Conservation (phyloP, 2,888 invertebrate genomes). For the Bugula neritina region DNA sequence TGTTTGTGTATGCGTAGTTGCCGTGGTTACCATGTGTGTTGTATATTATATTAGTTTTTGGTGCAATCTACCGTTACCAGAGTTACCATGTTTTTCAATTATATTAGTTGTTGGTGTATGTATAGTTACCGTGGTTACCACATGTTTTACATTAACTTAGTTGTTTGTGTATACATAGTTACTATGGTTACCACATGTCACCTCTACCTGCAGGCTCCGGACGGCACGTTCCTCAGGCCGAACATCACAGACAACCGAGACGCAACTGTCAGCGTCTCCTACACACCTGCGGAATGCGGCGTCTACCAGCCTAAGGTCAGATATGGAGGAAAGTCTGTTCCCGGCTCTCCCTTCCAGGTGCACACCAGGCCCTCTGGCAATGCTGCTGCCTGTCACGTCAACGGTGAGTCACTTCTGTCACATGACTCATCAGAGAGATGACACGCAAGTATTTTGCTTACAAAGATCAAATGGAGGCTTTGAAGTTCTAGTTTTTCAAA, state of each 20-base stretch:
- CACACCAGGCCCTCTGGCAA: constrained; percentile 71
- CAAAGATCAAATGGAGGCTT: no score
- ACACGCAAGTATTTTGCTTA: no score
- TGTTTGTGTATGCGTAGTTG: neutral
- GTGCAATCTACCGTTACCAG: no score
- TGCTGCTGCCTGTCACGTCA: constrained; percentile 51
- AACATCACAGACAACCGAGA: constrained; percentile 66
- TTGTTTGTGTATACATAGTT: neutral
- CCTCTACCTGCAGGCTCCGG: constrained; percentile 64
- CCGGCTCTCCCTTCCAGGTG: constrained; percentile 68
- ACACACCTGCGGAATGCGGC: constrained; percentile 75
- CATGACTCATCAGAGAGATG: no score
- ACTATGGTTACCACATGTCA: neutral
- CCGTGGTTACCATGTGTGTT: neutral
- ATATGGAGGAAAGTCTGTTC: constrained; percentile 72
- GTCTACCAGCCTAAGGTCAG: constrained; percentile 71
- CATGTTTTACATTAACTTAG: neutral
- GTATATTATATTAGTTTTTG: no score
- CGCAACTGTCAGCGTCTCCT: constrained; percentile 68
- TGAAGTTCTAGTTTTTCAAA: no score
- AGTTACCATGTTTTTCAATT: constrained; percentile 27
- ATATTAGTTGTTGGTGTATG: neutral
- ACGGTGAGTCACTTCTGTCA: constrained; percentile 37
- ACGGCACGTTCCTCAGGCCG: constrained; percentile 66
- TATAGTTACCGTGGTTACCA: neutral